Conservation (phyloP, 2,797 vertebrate genomes). For the Rhinophrynus dorsalis region DNA sequence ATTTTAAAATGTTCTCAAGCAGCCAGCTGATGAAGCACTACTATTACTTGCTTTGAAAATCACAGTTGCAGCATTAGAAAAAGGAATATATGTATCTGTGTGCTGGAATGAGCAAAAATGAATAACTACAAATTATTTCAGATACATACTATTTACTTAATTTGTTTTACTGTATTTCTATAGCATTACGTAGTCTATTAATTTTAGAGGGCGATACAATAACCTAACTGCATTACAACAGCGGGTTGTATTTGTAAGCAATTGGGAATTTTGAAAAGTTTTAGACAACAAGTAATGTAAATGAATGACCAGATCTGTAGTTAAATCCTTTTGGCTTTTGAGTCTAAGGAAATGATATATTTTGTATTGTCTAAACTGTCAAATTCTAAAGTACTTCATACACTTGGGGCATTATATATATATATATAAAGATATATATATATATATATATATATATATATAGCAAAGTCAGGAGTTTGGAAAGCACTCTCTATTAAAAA, state of each 20-base stretch:
- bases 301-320: not conserved
- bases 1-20: not conserved
- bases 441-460: too few species aligned
- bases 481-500: too few species aligned
- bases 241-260: not conserved
- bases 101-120: not conserved
- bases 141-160: constrained; percentile 1
- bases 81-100: not conserved
- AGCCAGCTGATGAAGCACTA: not conserved
- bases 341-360: not conserved
- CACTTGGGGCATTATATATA: too few species aligned
- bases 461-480: too few species aligned
- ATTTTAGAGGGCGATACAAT: constrained; percentile 3
- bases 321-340: not conserved
- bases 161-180: not conserved
- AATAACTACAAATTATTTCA: constrained; percentile 8
- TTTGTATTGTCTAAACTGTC: too few species aligned
- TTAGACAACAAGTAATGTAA: not conserved
- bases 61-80: not conserved
- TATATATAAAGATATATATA: too few species aligned
- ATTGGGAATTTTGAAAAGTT: not conserved
- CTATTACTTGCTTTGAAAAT: constrained; percentile 5
- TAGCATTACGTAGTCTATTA: constrained; percentile 2
- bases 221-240: not conserved
- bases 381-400: too few species aligned